A percentile compares a stretch with the other conserved stretches of the same genome.
Evolutionary conservation across 1,140 invertebrate genomes (phyloP).

Genomic region (Scaptomyza montana): DNA sequence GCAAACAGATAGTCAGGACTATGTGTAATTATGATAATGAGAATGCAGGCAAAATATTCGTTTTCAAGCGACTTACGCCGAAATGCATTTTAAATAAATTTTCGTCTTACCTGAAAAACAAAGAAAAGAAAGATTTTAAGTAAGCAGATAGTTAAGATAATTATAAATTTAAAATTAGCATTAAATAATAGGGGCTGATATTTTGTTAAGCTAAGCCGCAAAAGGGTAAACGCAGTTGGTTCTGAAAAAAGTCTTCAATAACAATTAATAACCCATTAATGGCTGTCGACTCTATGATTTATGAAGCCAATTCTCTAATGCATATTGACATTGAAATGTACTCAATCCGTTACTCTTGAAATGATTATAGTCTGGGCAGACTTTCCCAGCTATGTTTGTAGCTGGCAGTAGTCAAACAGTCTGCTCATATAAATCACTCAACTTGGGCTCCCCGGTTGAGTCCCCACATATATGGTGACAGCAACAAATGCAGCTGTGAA

Average conservation of each 20-base stretch:
- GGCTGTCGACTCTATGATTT: slow-evolving; percentile 7
- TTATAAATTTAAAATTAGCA: slow-evolving; percentile 11
- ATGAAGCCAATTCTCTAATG: slow-evolving; percentile 32
- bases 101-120: slow-evolving; percentile 50
- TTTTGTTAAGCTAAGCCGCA: slow-evolving; percentile 3
- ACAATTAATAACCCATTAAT: slow-evolving; percentile 65
- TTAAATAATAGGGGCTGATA: neutral
- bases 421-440: slow-evolving; percentile 70
- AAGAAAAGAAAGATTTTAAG: slow-evolving; percentile 43
- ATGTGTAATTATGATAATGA: slow-evolving; percentile 2
- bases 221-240: slow-evolving; percentile 8
- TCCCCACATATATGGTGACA: slow-evolving; percentile 20
- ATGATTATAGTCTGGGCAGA: slow-evolving; percentile 2
- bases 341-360: neutral
- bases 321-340: slow-evolving; percentile 48
- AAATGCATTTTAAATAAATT: slow-evolving; percentile 7
- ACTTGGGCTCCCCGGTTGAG: slow-evolving; percentile 22
- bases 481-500: slow-evolving; percentile 45
- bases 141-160: slow-evolving; percentile 41
- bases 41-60: no score
- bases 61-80: slow-evolving; percentile 5
- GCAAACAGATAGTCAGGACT: slow-evolving; percentile 2
- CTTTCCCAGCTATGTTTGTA: slow-evolving; percentile 47
- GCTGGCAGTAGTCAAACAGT: slow-evolving; percentile 38
- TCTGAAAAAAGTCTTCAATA: slow-evolving; percentile 12